phyloP scores from a whole-genome alignment of 2,113 vertebrate genomes.

The Corvus moneduloides region DNA sequence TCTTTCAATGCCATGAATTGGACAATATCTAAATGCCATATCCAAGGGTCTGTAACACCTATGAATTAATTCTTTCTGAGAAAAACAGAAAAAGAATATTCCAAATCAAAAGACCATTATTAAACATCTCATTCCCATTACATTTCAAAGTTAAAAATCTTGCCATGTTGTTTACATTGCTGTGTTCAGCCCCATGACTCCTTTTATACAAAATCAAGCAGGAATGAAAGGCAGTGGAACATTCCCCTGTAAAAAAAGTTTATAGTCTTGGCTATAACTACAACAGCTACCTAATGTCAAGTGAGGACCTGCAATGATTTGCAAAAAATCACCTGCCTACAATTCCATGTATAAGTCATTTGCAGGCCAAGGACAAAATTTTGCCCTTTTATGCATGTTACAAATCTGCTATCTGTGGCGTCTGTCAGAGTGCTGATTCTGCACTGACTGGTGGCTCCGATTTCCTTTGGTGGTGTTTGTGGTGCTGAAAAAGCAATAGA shows the following conservation, averaged over 20 bases:
- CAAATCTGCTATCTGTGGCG: neutral
- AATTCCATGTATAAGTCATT: neutral
- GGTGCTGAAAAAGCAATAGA: neutral
- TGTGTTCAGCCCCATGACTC: neutral
- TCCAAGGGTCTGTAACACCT: neutral
- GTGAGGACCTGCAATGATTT: neutral
- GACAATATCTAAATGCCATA: neutral
- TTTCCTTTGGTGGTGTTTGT: neutral
- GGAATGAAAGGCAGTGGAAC: neutral
- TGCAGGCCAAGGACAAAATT: neutral
- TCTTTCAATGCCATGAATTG: neutral
- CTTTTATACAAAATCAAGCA: neutral
- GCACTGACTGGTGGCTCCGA: neutral
- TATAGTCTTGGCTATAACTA: neutral
- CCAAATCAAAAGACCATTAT: neutral
- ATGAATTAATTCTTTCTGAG: neutral
- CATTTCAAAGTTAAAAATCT: neutral
- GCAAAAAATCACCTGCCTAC: neutral
- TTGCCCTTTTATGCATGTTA: neutral
- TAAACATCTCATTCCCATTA: neutral
- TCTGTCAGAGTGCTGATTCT: neutral
- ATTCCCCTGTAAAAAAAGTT: neutral
- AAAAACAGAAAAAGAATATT: neutral
- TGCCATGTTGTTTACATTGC: neutral
- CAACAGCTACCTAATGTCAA: neutral